These are phyloP conservation scores for Lacanobia wlatinum DNA, from an alignment of 2,888 invertebrate species.

Conservation along the genomic window DNA sequence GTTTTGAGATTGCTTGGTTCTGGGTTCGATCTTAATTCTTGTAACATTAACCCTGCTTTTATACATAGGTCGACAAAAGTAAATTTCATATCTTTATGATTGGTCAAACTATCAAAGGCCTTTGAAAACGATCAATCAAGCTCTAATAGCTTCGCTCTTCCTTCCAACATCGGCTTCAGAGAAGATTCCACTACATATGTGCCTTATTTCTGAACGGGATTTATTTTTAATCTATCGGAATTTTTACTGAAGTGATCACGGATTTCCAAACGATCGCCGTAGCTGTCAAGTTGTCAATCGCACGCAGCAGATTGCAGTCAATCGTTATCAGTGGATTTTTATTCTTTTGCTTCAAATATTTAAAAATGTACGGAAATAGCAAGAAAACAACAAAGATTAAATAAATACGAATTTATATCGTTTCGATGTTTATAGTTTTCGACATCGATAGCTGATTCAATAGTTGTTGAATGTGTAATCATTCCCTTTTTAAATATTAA, in stretches of 20 bases:
- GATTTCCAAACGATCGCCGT: constrained; percentile 41
- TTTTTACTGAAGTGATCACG: neutral
- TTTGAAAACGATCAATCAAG: neutral
- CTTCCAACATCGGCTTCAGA: too few species aligned
- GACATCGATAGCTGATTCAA: neutral
- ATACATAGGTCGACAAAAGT: too few species aligned
- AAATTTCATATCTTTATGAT: too few species aligned
- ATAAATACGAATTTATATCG: constrained; percentile 15
- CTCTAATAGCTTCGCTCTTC: neutral
- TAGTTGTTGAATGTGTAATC: constrained; percentile 18
- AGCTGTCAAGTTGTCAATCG: constrained; percentile 57
- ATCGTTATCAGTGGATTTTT: constrained; percentile 61
- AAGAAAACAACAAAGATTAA: constrained; percentile 30
- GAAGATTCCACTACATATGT: neutral
- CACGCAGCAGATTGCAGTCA: constrained; percentile 43
- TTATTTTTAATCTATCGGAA: neutral
- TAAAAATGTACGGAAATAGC: constrained; percentile 54
- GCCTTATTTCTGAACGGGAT: constrained; percentile 15
- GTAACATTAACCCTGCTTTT: too few species aligned
- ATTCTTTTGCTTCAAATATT: constrained; percentile 40
- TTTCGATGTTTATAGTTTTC: constrained; percentile 1
- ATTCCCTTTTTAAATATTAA: constrained; percentile 46
- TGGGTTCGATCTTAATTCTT: too few species aligned
- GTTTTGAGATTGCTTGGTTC: too few species aligned
- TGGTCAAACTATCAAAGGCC: too few species aligned